Evolutionary conservation across 2,113 vertebrate species (phyloP), one percentile per base, ranked within the genome.

Genomic region (Dolichallabes microphthalmus): DNA sequence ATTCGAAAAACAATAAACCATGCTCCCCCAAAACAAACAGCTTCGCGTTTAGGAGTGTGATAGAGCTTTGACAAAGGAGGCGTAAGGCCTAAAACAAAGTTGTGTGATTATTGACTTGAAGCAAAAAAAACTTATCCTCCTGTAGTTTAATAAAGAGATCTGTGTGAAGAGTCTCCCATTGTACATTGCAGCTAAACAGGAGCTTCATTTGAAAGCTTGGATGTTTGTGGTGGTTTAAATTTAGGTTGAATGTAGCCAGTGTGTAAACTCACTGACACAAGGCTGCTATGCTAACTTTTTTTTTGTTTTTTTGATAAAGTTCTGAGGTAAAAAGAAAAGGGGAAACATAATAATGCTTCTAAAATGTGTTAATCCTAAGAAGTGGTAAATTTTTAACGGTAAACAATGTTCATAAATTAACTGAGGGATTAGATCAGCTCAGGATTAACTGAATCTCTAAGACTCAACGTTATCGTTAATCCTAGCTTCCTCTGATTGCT

Each of bases 401-500:
- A 55, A 77, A 77, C 15, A 77, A 57, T 55, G 74, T 77, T 55
- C 74, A 9, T 55, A 77, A 77, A 30, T 30, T 2, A 76, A 77
- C 52, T 20, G 50, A 57, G 74, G 74, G 52, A 77, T 77, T 55
- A 77, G 15, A 57, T 32, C 74, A 76, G 50, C 25, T 76, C n/a
- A 57, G 74, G 52, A 77, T 55, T 53, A 76, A 12, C 71, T n/a
- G 71, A 7, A 25, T 69, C 30, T 45, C 3, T 17, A 27, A 30
- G n/a, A 77, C 45, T 55, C 32, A 7, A 52, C 2, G 39, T 13
- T 74, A n/a, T 50, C 22, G 52, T 77, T 77, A 76, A 76, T 76
- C 74, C 50, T 77, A 19, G 50, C n/a, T 76, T 76, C 14, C 0
- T 55, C 50, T 30, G 52, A 55, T 20, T 57, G n/a, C 7, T 77